Conservation (phyloP, 2,113 vertebrate genomes). For the Octodon degus region DNA sequence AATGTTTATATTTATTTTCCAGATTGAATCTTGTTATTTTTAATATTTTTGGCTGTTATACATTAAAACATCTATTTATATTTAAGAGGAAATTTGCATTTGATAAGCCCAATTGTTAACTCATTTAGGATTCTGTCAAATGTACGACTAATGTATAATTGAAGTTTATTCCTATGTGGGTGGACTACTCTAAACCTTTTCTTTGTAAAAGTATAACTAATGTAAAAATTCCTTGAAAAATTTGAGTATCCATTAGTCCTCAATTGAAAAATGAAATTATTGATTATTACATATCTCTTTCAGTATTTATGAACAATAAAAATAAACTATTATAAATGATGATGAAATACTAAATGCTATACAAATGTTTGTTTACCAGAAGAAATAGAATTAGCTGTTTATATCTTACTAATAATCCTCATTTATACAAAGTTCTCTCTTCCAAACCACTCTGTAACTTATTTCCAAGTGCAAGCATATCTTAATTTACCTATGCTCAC, state of each 20-base stretch:
- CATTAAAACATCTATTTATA: background rate
- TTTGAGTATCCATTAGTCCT: background rate
- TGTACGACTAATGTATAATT: background rate
- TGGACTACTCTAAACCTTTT: background rate
- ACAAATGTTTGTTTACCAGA: slow-evolving; percentile 16
- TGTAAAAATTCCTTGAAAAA: background rate
- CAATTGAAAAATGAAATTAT: background rate
- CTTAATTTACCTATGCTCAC: slow-evolving; percentile 26
- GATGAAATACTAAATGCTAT: slow-evolving; percentile 39
- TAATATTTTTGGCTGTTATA: background rate
- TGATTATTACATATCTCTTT: slow-evolving; percentile 13
- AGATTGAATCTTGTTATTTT: background rate
- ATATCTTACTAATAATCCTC: background rate
- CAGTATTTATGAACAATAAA: background rate
- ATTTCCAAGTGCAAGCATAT: background rate
- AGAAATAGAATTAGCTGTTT: background rate
- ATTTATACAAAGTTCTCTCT: background rate
- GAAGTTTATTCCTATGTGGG: background rate
- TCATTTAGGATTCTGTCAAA: background rate
- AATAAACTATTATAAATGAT: slow-evolving; percentile 15
- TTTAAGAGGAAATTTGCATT: slow-evolving; percentile 28
- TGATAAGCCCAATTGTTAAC: background rate
- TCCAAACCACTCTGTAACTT: slow-evolving; percentile 29
- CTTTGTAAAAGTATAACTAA: slow-evolving; percentile 1
- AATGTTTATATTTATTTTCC: background rate